phyloP scores from a whole-genome alignment of 2,113 vertebrate species.

The Callopanchax toddi region DNA sequence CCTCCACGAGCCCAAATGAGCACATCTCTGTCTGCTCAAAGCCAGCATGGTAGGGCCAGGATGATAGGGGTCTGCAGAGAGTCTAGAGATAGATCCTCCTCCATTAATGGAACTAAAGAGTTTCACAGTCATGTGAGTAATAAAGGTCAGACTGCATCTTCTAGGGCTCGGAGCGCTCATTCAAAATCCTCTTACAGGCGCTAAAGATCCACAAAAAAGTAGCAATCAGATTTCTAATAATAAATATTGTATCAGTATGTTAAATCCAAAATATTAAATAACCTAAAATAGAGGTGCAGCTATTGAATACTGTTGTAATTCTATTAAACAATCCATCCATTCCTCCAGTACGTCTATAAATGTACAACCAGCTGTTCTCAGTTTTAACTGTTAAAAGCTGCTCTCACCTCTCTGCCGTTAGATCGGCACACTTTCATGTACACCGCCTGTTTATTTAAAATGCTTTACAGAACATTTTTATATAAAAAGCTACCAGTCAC shows the following conservation, averaged over 20 bases:
- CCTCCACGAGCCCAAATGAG: slow-evolving; percentile 12
- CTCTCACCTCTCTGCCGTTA: no score
- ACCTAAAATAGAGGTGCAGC: no score
- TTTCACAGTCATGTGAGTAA: slow-evolving; percentile 1
- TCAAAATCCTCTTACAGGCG: slow-evolving; percentile 51
- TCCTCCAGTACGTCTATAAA: no score
- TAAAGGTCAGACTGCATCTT: slow-evolving; percentile 36
- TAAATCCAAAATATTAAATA: background rate
- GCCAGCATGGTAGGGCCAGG: slow-evolving; percentile 25
- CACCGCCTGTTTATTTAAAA: no score
- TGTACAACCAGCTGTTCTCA: no score
- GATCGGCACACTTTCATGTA: no score
- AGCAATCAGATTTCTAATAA: slow-evolving; percentile 1
- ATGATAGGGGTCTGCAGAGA: slow-evolving; percentile 49
- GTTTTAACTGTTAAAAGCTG: no score
- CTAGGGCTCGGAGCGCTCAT: slow-evolving; percentile 51
- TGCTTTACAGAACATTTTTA: no score
- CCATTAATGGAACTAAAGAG: slow-evolving; percentile 41
- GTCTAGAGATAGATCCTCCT: slow-evolving; percentile 41
- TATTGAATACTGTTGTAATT: no score
- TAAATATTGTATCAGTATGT: no score
- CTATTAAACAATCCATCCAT: no score
- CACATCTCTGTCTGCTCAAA: slow-evolving; percentile 19
- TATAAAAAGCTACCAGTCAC: no score
- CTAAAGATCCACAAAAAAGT: slow-evolving; percentile 21